Evolutionary conservation across 2,888 invertebrate species (phyloP), one percentile per base, ranked within the genome.

Genomic region (Hemicrepidius hirtus): DNA sequence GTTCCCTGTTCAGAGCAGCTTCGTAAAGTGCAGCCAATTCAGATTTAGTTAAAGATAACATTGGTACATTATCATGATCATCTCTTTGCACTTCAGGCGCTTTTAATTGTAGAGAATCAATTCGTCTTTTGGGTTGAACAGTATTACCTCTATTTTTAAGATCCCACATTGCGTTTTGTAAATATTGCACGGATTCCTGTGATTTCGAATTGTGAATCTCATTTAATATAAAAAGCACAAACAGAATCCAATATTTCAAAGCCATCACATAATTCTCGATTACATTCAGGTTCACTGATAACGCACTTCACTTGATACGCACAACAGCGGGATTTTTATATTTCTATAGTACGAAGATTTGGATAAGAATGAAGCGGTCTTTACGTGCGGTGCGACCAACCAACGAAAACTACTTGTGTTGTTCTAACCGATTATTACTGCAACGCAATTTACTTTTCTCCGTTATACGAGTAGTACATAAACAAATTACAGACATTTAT

Each of bases 1-100:
- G 82, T 2, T 86, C 84, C 10, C 81, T 75, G 1, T 50, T 16
- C 9, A 88, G 76, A 1, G 89, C 88, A 41, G 86, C 84, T 73
- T 88, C 85, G 75, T 89, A 89, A 53, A 89, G 78, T 0, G 87
- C 83, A 1, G 87, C 84, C 7, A 89, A 80, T 79, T 89, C 88
- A 1, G 86, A 84, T 67, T 84, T 86, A 1, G 86, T 85, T 10
- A 85, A 77, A 13, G 83, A 82, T 18, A 86, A 73, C 6, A 83
- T 72, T 10, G 79, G 77, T 12, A 74, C 65, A 46, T 65, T 70
- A 16, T 20, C 10, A 16, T 16, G 5, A 7, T 13, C 50, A 28
- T 63, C 62, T 41, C 64, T 64, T 12, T 16, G 35, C 13, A 41
- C 18, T n/a, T 62, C 59, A 1, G 53, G 4, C 7, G 59, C 3